These are phyloP conservation scores for Octodonta nipae DNA, from an alignment of 2,888 invertebrate genomes.

Conservation along the genomic window DNA sequence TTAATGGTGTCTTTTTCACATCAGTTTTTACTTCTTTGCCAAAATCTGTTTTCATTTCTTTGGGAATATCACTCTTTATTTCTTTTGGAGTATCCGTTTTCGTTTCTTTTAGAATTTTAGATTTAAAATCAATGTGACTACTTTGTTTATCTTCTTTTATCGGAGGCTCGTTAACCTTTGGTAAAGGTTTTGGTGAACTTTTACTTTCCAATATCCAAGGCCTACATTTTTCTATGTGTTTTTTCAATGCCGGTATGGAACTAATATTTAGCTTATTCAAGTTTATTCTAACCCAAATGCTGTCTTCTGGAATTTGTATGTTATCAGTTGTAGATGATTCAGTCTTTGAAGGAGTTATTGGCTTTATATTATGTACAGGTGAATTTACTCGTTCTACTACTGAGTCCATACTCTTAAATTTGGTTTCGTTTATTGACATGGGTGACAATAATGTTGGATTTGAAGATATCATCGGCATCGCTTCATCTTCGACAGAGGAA, in stretches of 20 bases:
- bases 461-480: conserved; percentile 21
- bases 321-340: conserved; percentile 23
- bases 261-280: conserved; percentile 36
- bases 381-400: not conserved
- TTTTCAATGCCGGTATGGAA: conserved; percentile 18
- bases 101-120: not conserved
- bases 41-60: not conserved
- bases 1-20: conserved; percentile 6
- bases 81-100: conserved; percentile 2
- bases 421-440: conserved; percentile 21
- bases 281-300: conserved; percentile 20
- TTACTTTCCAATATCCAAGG: conserved; percentile 16
- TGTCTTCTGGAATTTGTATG: conserved; percentile 9
- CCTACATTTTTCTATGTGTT: conserved; percentile 15
- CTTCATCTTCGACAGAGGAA: conserved; percentile 34
- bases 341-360: conserved; percentile 34
- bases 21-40: conserved; percentile 7
- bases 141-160: too few relatives aligned
- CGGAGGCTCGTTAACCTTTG: too few relatives aligned
- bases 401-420: conserved; percentile 7
- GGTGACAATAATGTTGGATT: conserved; percentile 26
- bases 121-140: not conserved
- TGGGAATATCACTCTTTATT: conserved; percentile 4
- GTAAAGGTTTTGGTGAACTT: too few relatives aligned
- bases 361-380: conserved; percentile 8